Percentiles rank a stretch among this genome's conserved stretches.
These are phyloP conservation scores for Pollenia labialis DNA, from an alignment of 2,888 invertebrate species.

Conservation along the genomic window DNA sequence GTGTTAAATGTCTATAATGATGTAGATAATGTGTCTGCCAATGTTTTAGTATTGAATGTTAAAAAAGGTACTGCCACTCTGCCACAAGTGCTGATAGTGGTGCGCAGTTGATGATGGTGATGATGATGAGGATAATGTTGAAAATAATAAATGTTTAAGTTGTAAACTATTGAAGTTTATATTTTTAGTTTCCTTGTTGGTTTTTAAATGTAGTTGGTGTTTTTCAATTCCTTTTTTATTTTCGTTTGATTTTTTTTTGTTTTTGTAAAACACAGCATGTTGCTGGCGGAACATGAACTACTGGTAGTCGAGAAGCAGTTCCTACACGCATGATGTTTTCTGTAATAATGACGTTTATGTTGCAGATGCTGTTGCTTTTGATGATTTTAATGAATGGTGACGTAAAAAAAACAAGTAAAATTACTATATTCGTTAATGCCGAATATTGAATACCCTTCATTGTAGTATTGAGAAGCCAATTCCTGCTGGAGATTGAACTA, in stretches of 20 bases:
- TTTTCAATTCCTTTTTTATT: background rate
- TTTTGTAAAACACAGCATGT: conserved; percentile 60
- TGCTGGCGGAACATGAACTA: conserved; percentile 59
- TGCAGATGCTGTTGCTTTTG: background rate
- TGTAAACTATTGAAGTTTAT: conserved; percentile 71
- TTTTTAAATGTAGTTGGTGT: conserved; percentile 3
- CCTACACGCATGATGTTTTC: background rate
- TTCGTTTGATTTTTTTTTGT: background rate
- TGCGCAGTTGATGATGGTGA: conserved; percentile 39
- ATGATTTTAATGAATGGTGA: conserved; percentile 19
- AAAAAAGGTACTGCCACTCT: conserved; percentile 44
- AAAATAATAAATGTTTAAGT: conserved; percentile 70
- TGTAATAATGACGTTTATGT: conserved; percentile 11
- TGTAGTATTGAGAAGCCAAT: no score
- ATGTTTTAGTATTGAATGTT: conserved; percentile 47
- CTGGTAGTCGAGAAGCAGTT: conserved; percentile 50
- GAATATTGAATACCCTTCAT: no score
- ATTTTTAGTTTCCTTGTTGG: conserved; percentile 47
- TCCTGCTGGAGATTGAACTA: no score
- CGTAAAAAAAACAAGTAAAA: conserved; percentile 20
- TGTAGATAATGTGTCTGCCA: conserved; percentile 46
- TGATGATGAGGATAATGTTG: conserved; percentile 53
- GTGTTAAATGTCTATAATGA: conserved; percentile 31
- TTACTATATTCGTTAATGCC: background rate
- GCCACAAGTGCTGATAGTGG: conserved; percentile 39